Evolutionary conservation across 2,888 invertebrate species (phyloP).

Genomic region (Melanchra persicariae): DNA sequence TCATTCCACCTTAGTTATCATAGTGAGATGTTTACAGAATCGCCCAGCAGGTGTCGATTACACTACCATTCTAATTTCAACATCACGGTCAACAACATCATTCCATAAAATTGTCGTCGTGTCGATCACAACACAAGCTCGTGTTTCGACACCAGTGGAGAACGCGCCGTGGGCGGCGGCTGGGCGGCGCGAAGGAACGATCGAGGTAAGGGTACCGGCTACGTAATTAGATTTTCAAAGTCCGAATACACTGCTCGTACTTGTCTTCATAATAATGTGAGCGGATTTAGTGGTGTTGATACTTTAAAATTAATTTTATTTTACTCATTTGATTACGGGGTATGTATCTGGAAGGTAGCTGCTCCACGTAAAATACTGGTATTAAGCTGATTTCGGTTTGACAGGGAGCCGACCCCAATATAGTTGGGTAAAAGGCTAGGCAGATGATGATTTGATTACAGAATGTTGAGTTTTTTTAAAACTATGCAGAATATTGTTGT

Average conservation of each 20-base stretch:
- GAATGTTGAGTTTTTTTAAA: too few species aligned
- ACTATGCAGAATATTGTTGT: too few species aligned
- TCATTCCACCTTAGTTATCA: too few species aligned
- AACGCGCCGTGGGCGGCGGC: constrained; percentile 75
- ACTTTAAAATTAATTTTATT: constrained; percentile 58
- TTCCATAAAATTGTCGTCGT: constrained; percentile 1
- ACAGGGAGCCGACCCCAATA: too few species aligned
- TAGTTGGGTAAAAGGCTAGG: too few species aligned
- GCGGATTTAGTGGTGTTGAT: constrained; percentile 71
- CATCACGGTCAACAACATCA: neutral
- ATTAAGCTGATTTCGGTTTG: too few species aligned
- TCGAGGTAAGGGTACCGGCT: constrained; percentile 91
- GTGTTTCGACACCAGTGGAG: constrained; percentile 56
- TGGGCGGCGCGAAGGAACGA: constrained; percentile 87
- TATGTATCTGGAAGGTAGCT: too few species aligned
- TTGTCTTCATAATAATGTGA: constrained; percentile 89
- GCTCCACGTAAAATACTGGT: too few species aligned
- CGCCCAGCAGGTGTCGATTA: too few species aligned
- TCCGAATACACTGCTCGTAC: constrained; percentile 91
- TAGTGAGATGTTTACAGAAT: too few species aligned
- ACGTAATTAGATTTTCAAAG: constrained; percentile 92
- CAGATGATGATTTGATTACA: too few species aligned
- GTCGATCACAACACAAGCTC: constrained; percentile 19
- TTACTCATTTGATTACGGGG: too few species aligned
- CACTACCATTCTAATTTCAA: neutral